Conservation (phyloP, 2,113 vertebrate species). For the Spea multiplicata region DNA sequence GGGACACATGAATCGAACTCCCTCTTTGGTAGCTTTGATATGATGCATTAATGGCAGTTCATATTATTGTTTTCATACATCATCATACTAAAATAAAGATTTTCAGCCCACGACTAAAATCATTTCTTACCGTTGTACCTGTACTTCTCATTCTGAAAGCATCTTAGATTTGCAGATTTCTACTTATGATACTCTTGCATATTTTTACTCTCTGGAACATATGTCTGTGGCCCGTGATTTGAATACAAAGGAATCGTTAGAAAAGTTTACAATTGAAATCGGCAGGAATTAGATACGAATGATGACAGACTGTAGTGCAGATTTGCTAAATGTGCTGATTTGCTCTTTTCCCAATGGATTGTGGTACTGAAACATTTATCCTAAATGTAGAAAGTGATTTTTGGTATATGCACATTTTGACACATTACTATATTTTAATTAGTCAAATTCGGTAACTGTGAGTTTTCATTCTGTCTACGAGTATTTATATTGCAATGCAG, state of each 20-base stretch:
- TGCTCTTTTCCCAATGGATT: conserved; percentile 10
- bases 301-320: conserved; percentile 20
- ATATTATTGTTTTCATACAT: background rate
- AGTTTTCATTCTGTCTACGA: background rate
- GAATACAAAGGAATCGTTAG: conserved; percentile 37
- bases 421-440: background rate
- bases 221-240: conserved; percentile 16
- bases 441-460: background rate
- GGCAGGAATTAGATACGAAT: conserved; percentile 12
- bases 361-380: conserved; percentile 16
- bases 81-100: background rate
- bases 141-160: background rate
- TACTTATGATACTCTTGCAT: conserved; percentile 22
- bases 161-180: conserved; percentile 1
- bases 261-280: conserved; percentile 22
- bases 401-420: conserved; percentile 2
- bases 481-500: background rate
- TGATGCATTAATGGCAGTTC: background rate
- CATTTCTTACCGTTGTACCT: background rate
- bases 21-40: no score
- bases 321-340: conserved; percentile 27
- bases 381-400: background rate
- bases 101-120: background rate
- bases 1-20: no score
- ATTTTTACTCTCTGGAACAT: conserved; percentile 23